Evolutionary conservation across 2,888 invertebrate genomes (phyloP), one percentile per base, ranked within the genome.

Genomic region (Lepeophtheirus nordmannii): DNA sequence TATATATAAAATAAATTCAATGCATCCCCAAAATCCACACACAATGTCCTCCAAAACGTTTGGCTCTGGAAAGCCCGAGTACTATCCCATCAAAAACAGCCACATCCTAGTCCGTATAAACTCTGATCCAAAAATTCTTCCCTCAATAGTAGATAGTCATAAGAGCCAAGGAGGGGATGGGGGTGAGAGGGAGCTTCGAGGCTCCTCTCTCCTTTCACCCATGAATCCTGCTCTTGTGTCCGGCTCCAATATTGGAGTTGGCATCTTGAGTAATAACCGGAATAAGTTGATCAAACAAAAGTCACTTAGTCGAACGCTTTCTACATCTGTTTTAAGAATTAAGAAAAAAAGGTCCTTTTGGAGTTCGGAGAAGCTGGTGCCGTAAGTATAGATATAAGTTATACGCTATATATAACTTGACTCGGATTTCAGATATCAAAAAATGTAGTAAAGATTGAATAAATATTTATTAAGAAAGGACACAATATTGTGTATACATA

Each of bases 311-410:
- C 70, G 85, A 69, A 85, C 85, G 14, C 80, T 85, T 69, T 86
- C 86, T 75, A 87, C 87, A 69, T 86, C 86, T 71, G 87, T 85
- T 57, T 80, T 89, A 63, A 80, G 87, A 72, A 83, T 86, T 73
- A 85, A 85, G 73, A 82, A 84, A 75, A 79, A 86, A 72, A 83
- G 84, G 69, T 82, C 85, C 59, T 89, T 89, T 76, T 88, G 88
- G 88, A 61, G 61, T 37, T 30, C n/a, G 12, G 85, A 87, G 73
- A 86, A 87, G 76, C 86, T 86, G n/a, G 37, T 30, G 20, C 61
- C 22, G 61, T 61, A 38, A 38, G 61, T 37, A 22, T n/a, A 17
- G 1, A 53, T 53, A 11, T 41, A 41, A n/a, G n/a, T n/a, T n/a
- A n/a, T n/a, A n/a, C n/a, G n/a, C n/a, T 30, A 30, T 30, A 30